phyloP scores from a whole-genome alignment of 2,888 invertebrate genomes.

The Sphinx pinastri region DNA sequence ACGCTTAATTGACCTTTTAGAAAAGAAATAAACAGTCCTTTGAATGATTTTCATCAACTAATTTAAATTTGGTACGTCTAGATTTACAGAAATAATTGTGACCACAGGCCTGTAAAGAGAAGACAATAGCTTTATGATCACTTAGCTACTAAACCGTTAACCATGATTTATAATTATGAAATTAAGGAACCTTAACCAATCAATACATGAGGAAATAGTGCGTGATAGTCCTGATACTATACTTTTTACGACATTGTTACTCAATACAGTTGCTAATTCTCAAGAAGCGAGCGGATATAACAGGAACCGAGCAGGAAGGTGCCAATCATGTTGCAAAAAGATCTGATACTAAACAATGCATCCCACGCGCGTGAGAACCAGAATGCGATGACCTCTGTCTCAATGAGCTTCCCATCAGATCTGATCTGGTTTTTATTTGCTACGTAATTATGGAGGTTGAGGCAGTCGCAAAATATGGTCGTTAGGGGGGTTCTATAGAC shows the following conservation, averaged over 20 bases:
- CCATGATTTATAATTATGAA: too few relatives aligned
- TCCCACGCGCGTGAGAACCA: slow-evolving; percentile 19
- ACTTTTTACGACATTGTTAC: neutral
- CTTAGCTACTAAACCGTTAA: too few relatives aligned
- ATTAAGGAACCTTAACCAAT: neutral
- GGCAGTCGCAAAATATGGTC: neutral
- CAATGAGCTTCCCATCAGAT: neutral
- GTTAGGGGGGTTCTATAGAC: too few relatives aligned
- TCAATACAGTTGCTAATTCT: neutral
- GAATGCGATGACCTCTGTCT: slow-evolving; percentile 12
- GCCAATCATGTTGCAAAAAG: slow-evolving; percentile 22
- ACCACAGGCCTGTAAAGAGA: too few relatives aligned
- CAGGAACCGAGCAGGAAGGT: slow-evolving; percentile 11
- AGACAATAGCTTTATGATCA: too few relatives aligned
- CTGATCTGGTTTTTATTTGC: neutral
- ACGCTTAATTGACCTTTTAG: too few relatives aligned
- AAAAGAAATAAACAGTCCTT: neutral
- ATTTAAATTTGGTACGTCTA: too few relatives aligned
- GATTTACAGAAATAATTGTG: too few relatives aligned
- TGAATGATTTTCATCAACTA: neutral
- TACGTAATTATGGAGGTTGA: neutral
- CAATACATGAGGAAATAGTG: neutral
- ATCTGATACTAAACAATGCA: slow-evolving; percentile 5
- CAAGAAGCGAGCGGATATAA: slow-evolving; percentile 15
- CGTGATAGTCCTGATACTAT: neutral